Evolutionary conservation across 2,888 invertebrate genomes (phyloP), one percentile per base, ranked within the genome.

Genomic region (Macrophya annulata): DNA sequence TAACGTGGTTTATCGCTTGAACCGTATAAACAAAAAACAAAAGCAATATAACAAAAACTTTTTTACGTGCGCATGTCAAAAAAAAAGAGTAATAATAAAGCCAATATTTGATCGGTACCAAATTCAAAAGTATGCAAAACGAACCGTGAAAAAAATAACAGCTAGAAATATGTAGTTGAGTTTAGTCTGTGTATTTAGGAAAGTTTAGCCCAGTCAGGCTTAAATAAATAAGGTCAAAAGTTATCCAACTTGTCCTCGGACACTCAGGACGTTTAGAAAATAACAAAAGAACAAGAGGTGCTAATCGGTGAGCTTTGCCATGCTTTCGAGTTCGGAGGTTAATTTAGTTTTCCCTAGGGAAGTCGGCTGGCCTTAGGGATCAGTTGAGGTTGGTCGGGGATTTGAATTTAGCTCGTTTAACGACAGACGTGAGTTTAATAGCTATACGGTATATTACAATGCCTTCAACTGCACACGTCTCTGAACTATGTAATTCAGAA

Each of bases 351-450:
- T 43, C 62, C 62, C 37, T 0, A 15, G 77, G 77, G 51, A 48
- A 51, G 45, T 43, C 65, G 62, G 62, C 17, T 21, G 21, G 81
- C 59, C 59, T 81, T 62, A n/a, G 62, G 43, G 81, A 81, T 62
- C n/a, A 81, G 62, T 65, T 77, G 77, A 51, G 48, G 51, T 43
- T 65, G 62, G 62, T 40, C 21, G 81, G 81, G 65, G 65, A 81
- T 81, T 81, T 55, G 62, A 62, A 81, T 65, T 62, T 21, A n/a
- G 43, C 81, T 62, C 51, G 45, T 62, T 62, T 1, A 45, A 62
- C 81, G 43, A 65, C 62, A 43, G 25, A 62, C 65, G 81, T 65
- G 43, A 81, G 55, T 55, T 65, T 62, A 31, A 43, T n/a, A 62
- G 62, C 25, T 21, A 43, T 62, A 62, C 21, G 59, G 40, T 62